Conservation (phyloP, 30 jellyfish, hydroid and myxozoan genomes). For the Aurelia sp. region DNA sequence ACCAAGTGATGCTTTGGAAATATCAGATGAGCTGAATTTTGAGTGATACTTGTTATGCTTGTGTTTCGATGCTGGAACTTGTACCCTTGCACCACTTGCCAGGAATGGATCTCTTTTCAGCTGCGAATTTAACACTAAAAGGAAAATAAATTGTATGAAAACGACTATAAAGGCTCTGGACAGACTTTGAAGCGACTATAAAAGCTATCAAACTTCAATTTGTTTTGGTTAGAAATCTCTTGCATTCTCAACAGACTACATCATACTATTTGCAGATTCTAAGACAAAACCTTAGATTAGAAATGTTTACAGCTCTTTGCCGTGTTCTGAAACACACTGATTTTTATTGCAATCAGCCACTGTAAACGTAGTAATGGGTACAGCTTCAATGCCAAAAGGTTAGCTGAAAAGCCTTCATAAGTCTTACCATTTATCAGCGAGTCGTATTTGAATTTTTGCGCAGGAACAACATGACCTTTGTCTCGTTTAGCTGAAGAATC, state of each 20-base stretch:
- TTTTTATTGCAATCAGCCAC: too few relatives aligned
- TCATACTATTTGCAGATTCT: too few relatives aligned
- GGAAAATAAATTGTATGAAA: not conserved
- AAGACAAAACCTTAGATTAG: too few relatives aligned
- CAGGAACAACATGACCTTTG: conserved; percentile 74
- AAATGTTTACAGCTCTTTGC: too few relatives aligned
- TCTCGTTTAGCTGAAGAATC: conserved; percentile 59
- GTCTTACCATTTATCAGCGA: conserved; percentile 58
- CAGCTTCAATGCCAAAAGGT: too few relatives aligned
- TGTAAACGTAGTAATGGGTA: too few relatives aligned
- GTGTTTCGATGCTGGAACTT: conserved; percentile 52
- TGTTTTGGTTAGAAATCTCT: too few relatives aligned
- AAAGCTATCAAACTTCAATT: not conserved
- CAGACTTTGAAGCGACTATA: not conserved
- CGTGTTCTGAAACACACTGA: too few relatives aligned
- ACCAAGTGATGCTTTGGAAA: conserved; percentile 25
- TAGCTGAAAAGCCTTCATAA: too few relatives aligned
- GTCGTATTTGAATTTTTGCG: conserved; percentile 48
- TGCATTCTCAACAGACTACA: too few relatives aligned
- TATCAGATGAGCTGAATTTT: conserved; percentile 11
- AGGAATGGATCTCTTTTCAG: conserved; percentile 23
- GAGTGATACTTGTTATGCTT: conserved; percentile 15
- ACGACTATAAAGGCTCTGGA: not conserved
- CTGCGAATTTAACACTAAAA: conserved; percentile 15
- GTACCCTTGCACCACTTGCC: conserved; percentile 57